Evolutionary conservation across 2,113 vertebrate species (phyloP).

Genomic region (Stegastes partitus): DNA sequence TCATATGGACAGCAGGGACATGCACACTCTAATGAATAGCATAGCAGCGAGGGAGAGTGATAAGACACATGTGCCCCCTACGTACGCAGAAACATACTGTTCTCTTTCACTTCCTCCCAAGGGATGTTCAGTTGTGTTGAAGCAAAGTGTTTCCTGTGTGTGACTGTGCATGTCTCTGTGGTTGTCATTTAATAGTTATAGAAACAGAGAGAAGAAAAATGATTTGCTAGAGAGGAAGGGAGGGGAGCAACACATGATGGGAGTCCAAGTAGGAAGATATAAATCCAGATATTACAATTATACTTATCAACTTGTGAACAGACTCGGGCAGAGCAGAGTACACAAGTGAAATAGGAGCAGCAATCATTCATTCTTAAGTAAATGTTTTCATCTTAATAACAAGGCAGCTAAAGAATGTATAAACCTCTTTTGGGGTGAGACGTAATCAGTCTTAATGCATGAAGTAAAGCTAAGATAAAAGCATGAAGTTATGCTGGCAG

Average conservation of each 20-base stretch:
- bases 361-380: not conserved
- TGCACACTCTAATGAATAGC: not conserved
- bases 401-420: not conserved
- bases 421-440: not conserved
- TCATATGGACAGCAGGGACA: not conserved
- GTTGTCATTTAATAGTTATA: slow-evolving; percentile 1
- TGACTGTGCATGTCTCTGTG: not conserved
- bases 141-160: slow-evolving; percentile 58
- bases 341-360: not conserved
- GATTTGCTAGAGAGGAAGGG: not conserved
- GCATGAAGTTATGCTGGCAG: not conserved
- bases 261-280: not conserved
- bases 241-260: not conserved
- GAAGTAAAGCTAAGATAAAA: not conserved
- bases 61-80: not conserved
- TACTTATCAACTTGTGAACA: not conserved
- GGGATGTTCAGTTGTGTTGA: slow-evolving; percentile 17
- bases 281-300: not conserved
- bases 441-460: no score
- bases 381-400: not conserved
- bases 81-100: slow-evolving; percentile 52
- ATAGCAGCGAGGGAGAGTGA: not conserved
- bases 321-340: not conserved
- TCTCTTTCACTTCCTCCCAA: slow-evolving; percentile 72
- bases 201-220: not conserved